Evolutionary conservation across 1,140 invertebrate genomes (phyloP).

Genomic region (Papilio polyxenes): DNA sequence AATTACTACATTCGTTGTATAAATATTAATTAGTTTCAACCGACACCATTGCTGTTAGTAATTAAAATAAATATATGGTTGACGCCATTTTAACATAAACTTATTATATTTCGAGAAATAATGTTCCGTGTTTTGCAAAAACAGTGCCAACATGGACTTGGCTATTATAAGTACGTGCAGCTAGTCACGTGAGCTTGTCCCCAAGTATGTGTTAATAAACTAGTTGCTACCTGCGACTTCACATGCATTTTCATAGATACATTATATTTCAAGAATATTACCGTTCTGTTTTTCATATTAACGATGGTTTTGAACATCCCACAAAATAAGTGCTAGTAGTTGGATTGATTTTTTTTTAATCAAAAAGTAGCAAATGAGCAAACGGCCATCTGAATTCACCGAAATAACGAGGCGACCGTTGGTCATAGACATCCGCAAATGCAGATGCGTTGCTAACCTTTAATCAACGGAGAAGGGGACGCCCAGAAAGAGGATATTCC

Average conservation of each 20-base stretch:
- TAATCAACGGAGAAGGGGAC: no score
- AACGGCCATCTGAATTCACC: no score
- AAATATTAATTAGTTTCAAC: background rate
- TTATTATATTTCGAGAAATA: background rate
- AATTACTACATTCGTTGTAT: background rate
- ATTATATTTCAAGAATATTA: no score
- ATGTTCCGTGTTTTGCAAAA: slow-evolving; percentile 17
- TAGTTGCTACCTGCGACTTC: background rate
- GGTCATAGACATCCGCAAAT: no score
- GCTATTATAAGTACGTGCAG: slow-evolving; percentile 7
- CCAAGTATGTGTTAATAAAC: background rate
- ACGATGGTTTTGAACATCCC: no score
- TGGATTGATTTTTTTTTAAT: no score
- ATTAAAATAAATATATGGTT: slow-evolving; percentile 8
- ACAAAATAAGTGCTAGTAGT: no score
- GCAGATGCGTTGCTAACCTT: no score
- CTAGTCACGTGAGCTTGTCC: slow-evolving; percentile 11
- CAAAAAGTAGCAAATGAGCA: no score
- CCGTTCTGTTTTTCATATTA: no score
- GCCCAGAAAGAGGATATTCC: no score
- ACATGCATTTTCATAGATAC: background rate
- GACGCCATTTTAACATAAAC: background rate
- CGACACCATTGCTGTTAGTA: background rate
- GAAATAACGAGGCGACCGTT: no score
- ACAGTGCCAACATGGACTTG: background rate